Base-by-base conservation (phyloP, 1,140 invertebrate genomes). In the Papilio xuthus region DNA sequence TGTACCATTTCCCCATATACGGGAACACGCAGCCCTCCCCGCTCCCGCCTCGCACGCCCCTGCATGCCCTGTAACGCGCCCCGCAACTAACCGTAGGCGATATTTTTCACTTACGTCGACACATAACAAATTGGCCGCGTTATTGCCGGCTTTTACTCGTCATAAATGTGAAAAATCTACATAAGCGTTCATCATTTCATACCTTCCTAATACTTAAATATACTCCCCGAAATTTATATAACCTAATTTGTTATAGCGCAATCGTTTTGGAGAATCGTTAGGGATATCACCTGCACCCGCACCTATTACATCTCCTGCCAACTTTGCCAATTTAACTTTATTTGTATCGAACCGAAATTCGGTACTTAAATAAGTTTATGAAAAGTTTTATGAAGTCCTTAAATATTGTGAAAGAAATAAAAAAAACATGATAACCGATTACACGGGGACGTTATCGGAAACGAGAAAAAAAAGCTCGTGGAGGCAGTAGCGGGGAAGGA, bases 241-340 rank as follows among this genome's bases (percentile, higher is more conserved):
- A 86, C 84, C 83, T 81, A 88, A 88, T 86, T 85, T 86, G 85
- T 85, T 82, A 84, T 81, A 83, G 80, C 78, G 78, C 84, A 85
- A 87, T 85, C 77, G 83, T 87, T 84, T 86, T 85, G 79, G 84
- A 88, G 82, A 88, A 85, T 86, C 81, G 81, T 88, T 89, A 90
- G 89, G 80, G 84, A 86, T 88, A 85, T 88, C 88, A 90, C 88
- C 88, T 88, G 88, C 88, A 90, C 88, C 88, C 88, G 88, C 89
- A 87, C 81, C 80, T 84, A 50, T 60, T 60, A 79, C 82, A 81
- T 78, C 79, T 78, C 80, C 81, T 78, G 79, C 81, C 79, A 93
- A 92, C 92, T 93, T 93, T 93, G 83, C 88, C 90, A 93, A 93
- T 93, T 93, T 93, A 93, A 93, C 90, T 93, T 93, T 92, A 92